Percentiles rank a stretch among this genome's conserved stretches.
phyloP scores from a whole-genome alignment of 2,888 invertebrate genomes.

The Hirtodrosophila trivittata region DNA sequence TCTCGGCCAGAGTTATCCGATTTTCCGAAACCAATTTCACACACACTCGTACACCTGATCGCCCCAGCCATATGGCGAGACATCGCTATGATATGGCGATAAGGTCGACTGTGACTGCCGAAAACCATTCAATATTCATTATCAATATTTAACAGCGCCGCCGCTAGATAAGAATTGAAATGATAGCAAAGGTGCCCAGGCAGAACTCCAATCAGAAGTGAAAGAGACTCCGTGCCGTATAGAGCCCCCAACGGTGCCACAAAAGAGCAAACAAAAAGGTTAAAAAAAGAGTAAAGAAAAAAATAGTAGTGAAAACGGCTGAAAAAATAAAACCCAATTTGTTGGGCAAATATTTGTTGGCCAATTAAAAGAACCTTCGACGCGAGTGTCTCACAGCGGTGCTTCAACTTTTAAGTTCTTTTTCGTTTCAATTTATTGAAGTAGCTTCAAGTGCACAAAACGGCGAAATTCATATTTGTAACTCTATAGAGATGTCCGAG shows the following conservation, averaged over 20 bases:
- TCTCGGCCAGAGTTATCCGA: constrained; percentile 15
- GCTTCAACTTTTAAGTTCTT: constrained; percentile 6
- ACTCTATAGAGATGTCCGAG: constrained; percentile 52
- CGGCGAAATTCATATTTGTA: constrained; percentile 2
- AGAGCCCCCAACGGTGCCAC: constrained; percentile 34
- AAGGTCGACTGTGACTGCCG: constrained; percentile 35
- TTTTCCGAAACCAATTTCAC: constrained; percentile 1
- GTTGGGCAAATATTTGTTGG: constrained; percentile 62
- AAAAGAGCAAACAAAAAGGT: constrained; percentile 22
- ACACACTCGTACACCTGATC: constrained; percentile 26
- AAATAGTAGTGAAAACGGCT: constrained; percentile 52
- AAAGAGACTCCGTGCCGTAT: constrained; percentile 55
- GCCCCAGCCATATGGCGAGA: constrained; percentile 11
- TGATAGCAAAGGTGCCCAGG: constrained; percentile 35
- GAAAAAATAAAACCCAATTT: constrained; percentile 61
- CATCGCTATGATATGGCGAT: constrained; percentile 30
- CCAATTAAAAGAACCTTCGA: constrained; percentile 43
- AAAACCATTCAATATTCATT: constrained; percentile 70
- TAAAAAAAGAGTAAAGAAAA: constrained; percentile 2
- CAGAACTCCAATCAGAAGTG: constrained; percentile 51
- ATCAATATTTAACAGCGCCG: constrained; percentile 55
- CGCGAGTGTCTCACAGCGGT: constrained; percentile 46
- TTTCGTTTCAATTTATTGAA: background rate
- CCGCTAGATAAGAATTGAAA: constrained; percentile 59
- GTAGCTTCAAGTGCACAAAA: background rate